Evolutionary conservation across 2,797 vertebrate genomes (phyloP), one percentile per base, ranked within the genome.

Genomic region (Huso huso): DNA sequence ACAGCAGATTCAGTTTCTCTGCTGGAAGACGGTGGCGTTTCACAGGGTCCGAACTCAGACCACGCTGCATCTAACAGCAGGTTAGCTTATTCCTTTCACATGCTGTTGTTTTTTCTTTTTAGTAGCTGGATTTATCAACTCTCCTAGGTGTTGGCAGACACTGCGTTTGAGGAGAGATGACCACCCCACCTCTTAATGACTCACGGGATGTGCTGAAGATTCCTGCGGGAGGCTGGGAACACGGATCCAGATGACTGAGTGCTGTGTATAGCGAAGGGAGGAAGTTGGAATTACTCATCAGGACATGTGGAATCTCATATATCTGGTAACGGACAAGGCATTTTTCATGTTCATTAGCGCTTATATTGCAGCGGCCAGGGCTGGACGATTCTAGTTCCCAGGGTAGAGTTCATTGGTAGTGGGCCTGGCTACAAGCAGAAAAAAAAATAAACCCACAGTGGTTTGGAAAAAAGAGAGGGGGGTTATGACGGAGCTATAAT

Each of bases 201-300:
- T 80, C 79, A 80, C n/a, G 37, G 77, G 71, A 76, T 67, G 77
- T 81, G 80, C 81, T 76, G 68, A 69, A 53, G 70, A 82, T 87
- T 87, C 86, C 88, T 87, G 79, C 76, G 81, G 82, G 84, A 82
- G 78, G 78, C 80, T 57, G 70, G 76, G 70, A 70, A 18, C 61
- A 71, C 65, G 61, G 70, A 72, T 68, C 75, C 77, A 77, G 75
- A 80, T 93, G 93, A 95, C 90, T 94, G 91, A 94, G 90, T 90
- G 84, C 83, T 85, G 84, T 67, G 82, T 77, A 73, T 83, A 86
- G 88, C 91, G 70, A 81, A 78, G 6, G 74, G 82, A 89, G 87
- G 88, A 87, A 87, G 91, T 88, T 87, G 85, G 84, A 88, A 86
- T 95, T 92, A 93, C 92, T 96, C 94, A 94, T 88, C 82, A 87